Evolutionary conservation across 2,797 vertebrate species (phyloP).

Genomic region (Heliangelus exortis): DNA sequence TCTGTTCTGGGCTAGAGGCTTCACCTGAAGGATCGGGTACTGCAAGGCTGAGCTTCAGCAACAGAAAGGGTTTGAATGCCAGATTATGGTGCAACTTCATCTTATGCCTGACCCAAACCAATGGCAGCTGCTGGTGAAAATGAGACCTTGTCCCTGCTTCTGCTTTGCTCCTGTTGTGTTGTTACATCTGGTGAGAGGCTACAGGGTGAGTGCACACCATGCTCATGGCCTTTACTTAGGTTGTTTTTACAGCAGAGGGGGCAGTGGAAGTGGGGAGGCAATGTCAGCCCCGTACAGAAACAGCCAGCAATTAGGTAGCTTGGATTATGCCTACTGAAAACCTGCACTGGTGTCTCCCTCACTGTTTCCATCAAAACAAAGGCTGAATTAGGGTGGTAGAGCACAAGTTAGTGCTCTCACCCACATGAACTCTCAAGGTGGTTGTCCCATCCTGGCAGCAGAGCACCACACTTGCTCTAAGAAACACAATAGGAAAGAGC

Average conservation of each 20-base stretch:
- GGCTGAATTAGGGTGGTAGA: background rate
- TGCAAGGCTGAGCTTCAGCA: background rate
- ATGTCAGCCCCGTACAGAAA: background rate
- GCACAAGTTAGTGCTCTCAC: background rate
- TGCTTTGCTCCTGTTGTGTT: background rate
- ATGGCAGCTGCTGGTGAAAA: background rate
- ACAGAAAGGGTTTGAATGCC: background rate
- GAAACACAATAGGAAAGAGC: background rate
- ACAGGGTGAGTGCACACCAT: fast-evolving
- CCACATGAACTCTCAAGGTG: background rate
- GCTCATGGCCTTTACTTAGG: background rate
- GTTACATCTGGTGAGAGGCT: background rate
- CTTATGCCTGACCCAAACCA: background rate
- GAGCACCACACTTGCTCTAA: background rate
- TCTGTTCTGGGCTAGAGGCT: background rate
- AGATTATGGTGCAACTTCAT: background rate
- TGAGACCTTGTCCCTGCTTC: background rate
- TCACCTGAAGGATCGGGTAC: background rate
- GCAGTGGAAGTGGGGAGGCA: background rate
- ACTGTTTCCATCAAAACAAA: background rate
- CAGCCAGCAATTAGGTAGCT: background rate
- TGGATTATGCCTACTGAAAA: background rate
- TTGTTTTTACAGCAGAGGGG: background rate
- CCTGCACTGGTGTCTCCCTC: background rate
- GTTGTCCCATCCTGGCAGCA: background rate